A percentile compares a stretch with the other conserved stretches of the same genome.
Evolutionary conservation across 2,113 vertebrate species (phyloP).

Genomic region (Pyxicephalus adspersus): DNA sequence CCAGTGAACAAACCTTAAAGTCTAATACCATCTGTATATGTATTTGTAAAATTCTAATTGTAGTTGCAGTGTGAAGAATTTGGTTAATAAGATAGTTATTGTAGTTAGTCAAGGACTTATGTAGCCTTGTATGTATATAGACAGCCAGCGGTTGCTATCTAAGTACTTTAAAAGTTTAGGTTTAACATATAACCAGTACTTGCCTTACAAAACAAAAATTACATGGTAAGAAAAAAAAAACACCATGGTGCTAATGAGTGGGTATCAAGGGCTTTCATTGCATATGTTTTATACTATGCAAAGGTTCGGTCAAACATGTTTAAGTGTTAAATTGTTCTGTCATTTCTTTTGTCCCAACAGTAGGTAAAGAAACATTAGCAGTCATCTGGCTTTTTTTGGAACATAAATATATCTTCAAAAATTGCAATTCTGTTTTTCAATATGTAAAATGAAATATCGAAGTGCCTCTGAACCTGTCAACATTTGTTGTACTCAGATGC

Average conservation of each 20-base stretch:
- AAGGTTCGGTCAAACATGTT: not conserved
- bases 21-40: too few species aligned
- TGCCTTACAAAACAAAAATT: too few species aligned
- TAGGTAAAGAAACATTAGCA: not conserved
- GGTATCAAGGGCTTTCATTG: not conserved
- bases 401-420: not conserved
- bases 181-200: too few species aligned
- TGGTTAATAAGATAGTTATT: too few species aligned
- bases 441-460: not conserved
- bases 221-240: not conserved
- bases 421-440: not conserved
- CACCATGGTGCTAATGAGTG: not conserved
- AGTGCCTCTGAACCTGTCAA: not conserved
- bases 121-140: too few species aligned
- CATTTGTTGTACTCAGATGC: not conserved
- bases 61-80: too few species aligned
- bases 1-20: too few species aligned
- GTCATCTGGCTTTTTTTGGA: not conserved
- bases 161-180: too few species aligned
- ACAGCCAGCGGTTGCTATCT: too few species aligned
- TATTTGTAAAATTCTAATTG: too few species aligned
- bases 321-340: not conserved
- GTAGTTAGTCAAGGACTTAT: too few species aligned
- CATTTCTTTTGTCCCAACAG: not conserved
- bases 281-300: not conserved